Base-by-base conservation (phyloP, 2,113 vertebrate genomes). In the Neomonachus schauinslandi region DNA sequence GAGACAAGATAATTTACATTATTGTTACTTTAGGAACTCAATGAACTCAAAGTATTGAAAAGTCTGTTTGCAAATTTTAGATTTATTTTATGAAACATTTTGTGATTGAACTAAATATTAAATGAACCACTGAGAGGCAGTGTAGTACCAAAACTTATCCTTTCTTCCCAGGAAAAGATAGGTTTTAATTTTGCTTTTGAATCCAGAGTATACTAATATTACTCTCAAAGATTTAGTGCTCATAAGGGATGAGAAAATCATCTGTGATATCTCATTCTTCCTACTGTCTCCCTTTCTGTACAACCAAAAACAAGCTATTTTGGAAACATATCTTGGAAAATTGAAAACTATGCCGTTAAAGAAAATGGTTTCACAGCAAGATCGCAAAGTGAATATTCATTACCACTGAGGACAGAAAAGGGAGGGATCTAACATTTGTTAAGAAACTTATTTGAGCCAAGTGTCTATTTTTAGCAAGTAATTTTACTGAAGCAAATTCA, bases 51-150 rank as follows among this genome's bases (percentile, higher is more conserved):
- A 81, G 16, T 49, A 80, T 49, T 39, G 53, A 90, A 92, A 92
- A 92, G 33, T 10, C 8, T 71, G 26, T 80, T 67, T 28, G 14
- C 24, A 93, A 81, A 61, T 59, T 51, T 72, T 74, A 55, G 19
- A 21, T 2, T 85, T 79, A 61, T 90, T 81, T 90, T 63, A 74
- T 42, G 39, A 77, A 72, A 84, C 5, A 57, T 83, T 61, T 59
- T 79, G 0, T 36, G 36, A 74, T 46, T 80, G n/a, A 92, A 63
- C 24, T 84, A 80, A 85, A 69, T 80, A 92, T 94, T 95, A 89
- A 79, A 59, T 76, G 55, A 92, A 89, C 91, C 94, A 94, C 63
- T 33, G 39, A 76, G 94, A 69, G 95, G 71, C 94, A 97, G 88
- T 69, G 1, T 46, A 74, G 28, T 92, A 13, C 49, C 71, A 18